Evolutionary conservation across 1,140 invertebrate species (phyloP).

Genomic region (Chymomyza costata): DNA sequence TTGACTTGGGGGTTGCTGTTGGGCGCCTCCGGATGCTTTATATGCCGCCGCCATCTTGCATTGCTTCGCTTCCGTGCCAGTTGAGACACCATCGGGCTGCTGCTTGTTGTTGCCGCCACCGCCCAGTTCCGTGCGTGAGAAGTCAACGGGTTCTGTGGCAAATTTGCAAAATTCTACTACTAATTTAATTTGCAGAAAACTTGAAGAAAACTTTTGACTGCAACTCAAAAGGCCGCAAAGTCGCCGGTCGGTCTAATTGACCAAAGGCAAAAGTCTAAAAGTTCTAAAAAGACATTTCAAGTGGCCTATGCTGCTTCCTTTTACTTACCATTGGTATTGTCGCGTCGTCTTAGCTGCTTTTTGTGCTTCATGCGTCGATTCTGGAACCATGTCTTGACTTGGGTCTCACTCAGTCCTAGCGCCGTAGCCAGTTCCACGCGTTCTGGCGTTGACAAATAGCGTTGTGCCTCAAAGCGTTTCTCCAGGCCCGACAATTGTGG

Average conservation of each 20-base stretch:
- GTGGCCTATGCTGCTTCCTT: neutral
- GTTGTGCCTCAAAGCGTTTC: slow-evolving; percentile 95
- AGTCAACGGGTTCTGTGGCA: slow-evolving; percentile 71
- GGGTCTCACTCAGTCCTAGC: slow-evolving; percentile 95
- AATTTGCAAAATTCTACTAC: slow-evolving; percentile 42
- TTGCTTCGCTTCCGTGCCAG: slow-evolving; percentile 24
- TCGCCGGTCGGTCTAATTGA: slow-evolving; percentile 44
- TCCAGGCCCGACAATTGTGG: slow-evolving; percentile 96
- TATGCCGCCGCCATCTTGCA: slow-evolving; percentile 14
- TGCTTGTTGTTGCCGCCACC: slow-evolving; percentile 26
- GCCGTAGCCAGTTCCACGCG: slow-evolving; percentile 94
- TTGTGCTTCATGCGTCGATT: slow-evolving; percentile 98
- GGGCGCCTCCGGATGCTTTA: neutral
- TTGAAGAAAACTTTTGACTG: slow-evolving; percentile 45
- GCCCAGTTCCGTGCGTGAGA: slow-evolving; percentile 63
- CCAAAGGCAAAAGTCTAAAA: slow-evolving; percentile 31
- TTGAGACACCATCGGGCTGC: slow-evolving; percentile 27
- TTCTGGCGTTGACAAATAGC: slow-evolving; percentile 98
- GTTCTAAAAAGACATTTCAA: slow-evolving; percentile 27
- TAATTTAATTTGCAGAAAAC: slow-evolving; percentile 59
- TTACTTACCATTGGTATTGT: slow-evolving; percentile 67
- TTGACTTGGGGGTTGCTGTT: slow-evolving; percentile 27
- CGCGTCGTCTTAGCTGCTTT: slow-evolving; percentile 85
- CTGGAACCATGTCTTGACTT: slow-evolving; percentile 99
- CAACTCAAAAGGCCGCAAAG: slow-evolving; percentile 39